phyloP scores from a whole-genome alignment of 2,797 vertebrate genomes.

The Peromyscus melanophrys region DNA sequence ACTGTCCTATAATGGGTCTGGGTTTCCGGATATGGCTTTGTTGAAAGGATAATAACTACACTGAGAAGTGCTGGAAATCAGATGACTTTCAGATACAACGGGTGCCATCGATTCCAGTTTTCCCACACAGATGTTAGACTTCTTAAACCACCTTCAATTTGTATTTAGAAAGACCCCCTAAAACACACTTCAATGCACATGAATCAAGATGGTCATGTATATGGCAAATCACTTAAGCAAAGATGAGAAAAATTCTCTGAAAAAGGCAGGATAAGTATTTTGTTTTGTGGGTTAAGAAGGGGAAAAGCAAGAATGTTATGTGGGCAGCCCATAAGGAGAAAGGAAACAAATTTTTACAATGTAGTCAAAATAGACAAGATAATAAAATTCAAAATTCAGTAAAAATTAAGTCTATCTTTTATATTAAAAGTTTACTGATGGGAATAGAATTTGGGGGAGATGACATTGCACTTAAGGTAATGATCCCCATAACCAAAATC shows the following conservation, averaged over 20 bases:
- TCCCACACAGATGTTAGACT: background rate
- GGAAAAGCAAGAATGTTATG: background rate
- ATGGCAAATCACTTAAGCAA: background rate
- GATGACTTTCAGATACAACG: background rate
- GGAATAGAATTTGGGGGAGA: background rate
- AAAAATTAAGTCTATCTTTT: slow-evolving; percentile 7
- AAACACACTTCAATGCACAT: background rate
- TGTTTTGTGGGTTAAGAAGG: background rate
- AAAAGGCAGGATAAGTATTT: background rate
- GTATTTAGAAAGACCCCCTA: background rate
- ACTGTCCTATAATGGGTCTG: background rate
- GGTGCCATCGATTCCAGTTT: background rate
- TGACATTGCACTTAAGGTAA: slow-evolving; percentile 1
- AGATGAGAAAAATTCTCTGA: background rate
- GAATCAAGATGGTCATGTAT: background rate
- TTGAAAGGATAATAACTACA: background rate
- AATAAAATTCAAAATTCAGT: slow-evolving; percentile 16
- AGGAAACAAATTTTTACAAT: background rate
- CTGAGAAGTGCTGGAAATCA: background rate
- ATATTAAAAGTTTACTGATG: background rate
- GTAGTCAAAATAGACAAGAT: background rate
- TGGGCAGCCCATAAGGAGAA: background rate
- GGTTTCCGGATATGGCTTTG: background rate
- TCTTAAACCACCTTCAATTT: background rate
- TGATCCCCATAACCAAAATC: slow-evolving; percentile 8